Percentiles rank a stretch among this genome's conserved stretches.
phyloP scores from a whole-genome alignment of 35 echinoderm and acorn worm species.

The Eucidaris tribuloides region DNA sequence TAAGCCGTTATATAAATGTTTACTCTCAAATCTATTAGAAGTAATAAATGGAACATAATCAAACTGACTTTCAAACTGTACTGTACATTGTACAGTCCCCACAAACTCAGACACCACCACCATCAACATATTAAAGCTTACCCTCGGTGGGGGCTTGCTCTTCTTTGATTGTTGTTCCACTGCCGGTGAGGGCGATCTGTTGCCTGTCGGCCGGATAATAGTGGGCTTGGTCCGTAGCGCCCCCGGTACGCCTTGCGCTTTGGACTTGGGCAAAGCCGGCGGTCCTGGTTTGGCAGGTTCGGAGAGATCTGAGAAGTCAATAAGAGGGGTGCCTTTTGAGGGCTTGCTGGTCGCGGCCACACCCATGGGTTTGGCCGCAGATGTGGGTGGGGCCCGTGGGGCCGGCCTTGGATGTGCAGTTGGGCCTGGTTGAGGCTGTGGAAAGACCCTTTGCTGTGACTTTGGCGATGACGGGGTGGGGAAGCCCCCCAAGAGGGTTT shows the following conservation, averaged over 20 bases:
- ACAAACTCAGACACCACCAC: too few relatives aligned
- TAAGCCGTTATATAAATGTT: too few relatives aligned
- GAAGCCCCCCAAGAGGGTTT: neutral
- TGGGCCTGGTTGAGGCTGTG: neutral
- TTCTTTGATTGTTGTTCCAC: constrained; percentile 41
- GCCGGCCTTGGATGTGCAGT: neutral
- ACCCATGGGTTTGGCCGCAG: too few relatives aligned
- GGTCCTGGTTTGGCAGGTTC: neutral
- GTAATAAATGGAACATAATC: too few relatives aligned
- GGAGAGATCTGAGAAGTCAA: neutral
- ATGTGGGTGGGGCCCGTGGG: neutral
- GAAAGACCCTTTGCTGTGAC: neutral
- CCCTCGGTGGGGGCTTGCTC: constrained; percentile 79
- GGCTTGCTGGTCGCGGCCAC: neutral
- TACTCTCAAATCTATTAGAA: too few relatives aligned
- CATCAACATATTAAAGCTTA: too few relatives aligned
- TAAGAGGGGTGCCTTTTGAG: neutral
- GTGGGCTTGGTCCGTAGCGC: constrained; percentile 49
- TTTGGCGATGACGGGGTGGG: constrained; percentile 25
- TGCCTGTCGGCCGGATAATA: constrained; percentile 77
- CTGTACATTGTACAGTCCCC: neutral
- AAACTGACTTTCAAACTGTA: too few relatives aligned
- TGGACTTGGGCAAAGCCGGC: constrained; percentile 42
- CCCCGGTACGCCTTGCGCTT: constrained; percentile 18
- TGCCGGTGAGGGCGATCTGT: constrained; percentile 58